A percentile compares a stretch with the other conserved stretches of the same genome.
Evolutionary conservation across 2,888 invertebrate species (phyloP).

Genomic region (Siphlonurus alternatus): DNA sequence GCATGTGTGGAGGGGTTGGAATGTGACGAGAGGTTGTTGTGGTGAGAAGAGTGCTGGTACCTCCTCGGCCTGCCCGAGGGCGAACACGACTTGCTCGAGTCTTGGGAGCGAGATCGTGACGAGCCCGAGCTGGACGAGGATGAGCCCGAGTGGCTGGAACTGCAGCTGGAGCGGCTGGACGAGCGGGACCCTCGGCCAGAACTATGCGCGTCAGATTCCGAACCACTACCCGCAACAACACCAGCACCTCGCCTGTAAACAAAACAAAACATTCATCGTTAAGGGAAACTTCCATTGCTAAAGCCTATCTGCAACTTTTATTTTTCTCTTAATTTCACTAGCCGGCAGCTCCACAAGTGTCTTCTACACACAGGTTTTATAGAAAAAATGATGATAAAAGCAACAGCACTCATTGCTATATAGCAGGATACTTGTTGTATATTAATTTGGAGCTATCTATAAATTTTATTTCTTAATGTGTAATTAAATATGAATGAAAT

Average conservation of each 20-base stretch:
- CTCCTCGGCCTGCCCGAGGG: constrained; percentile 15
- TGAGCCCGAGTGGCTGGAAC: background rate
- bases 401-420: too few relatives aligned
- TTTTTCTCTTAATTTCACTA: too few relatives aligned
- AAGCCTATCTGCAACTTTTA: too few relatives aligned
- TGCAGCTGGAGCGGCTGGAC: constrained; percentile 9
- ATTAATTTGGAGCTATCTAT: too few relatives aligned
- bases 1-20: constrained; percentile 29
- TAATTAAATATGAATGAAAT: too few relatives aligned
- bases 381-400: too few relatives aligned
- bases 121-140: background rate
- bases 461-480: too few relatives aligned
- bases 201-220: background rate
- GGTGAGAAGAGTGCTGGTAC: constrained; percentile 11
- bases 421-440: too few relatives aligned
- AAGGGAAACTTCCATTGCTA: too few relatives aligned
- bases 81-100: constrained; percentile 18
- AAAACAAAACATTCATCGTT: background rate
- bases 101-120: constrained; percentile 18
- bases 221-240: background rate
- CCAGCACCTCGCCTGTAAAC: background rate
- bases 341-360: too few relatives aligned
- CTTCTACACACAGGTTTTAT: too few relatives aligned
- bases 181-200: constrained; percentile 15
- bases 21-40: constrained; percentile 14